These are phyloP conservation scores for Cordilura impudica DNA, from an alignment of 2,888 invertebrate species.

Conservation along the genomic window DNA sequence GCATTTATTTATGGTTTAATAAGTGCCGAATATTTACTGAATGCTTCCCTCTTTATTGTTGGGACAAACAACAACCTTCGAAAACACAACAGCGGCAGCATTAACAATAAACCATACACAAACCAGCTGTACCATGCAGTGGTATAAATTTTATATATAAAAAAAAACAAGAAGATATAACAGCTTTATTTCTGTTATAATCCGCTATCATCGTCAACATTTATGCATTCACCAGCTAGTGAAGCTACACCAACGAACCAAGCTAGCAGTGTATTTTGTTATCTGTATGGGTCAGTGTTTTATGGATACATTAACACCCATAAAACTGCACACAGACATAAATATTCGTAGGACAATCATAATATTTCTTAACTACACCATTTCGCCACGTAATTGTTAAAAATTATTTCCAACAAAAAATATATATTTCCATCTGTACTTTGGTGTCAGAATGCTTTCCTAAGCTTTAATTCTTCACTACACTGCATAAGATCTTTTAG, in stretches of 20 bases:
- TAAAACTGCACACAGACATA: slow-evolving; percentile 28
- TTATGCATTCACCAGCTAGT: slow-evolving; percentile 38
- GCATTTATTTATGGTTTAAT: slow-evolving; percentile 51
- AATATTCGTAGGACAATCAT: neutral
- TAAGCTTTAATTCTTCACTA: too few species aligned
- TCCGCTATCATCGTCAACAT: slow-evolving; percentile 48
- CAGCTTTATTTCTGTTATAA: slow-evolving; percentile 39
- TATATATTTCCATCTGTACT: too few species aligned
- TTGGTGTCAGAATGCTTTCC: too few species aligned
- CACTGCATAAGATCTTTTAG: too few species aligned
- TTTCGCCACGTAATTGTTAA: too few species aligned
- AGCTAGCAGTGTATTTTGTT: slow-evolving; percentile 11
- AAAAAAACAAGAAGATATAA: slow-evolving; percentile 9
- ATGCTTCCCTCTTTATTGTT: neutral
- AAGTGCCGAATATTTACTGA: slow-evolving; percentile 20
- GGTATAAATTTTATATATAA: slow-evolving; percentile 1
- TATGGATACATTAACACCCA: slow-evolving; percentile 59
- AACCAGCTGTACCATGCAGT: slow-evolving; percentile 29
- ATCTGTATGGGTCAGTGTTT: slow-evolving; percentile 51
- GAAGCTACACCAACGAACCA: slow-evolving; percentile 9
- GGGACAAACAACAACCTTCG: neutral
- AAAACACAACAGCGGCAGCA: neutral
- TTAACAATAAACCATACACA: slow-evolving; percentile 12
- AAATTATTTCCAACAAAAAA: too few species aligned
- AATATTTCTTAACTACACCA: neutral